Conservation (phyloP, 2,113 vertebrate species). For the Channa argus region DNA sequence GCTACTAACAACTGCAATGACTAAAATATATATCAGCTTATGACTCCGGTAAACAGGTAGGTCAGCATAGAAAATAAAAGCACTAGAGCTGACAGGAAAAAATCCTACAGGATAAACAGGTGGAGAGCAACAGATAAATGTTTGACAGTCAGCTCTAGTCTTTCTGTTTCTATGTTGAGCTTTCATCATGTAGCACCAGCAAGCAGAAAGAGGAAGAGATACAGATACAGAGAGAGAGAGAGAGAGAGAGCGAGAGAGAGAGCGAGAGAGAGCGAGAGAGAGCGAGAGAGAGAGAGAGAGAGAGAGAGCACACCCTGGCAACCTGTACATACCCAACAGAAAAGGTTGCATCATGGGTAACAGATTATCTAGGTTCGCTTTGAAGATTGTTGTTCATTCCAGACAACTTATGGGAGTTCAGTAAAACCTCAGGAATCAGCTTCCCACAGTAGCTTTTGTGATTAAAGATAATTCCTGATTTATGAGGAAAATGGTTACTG, state of each 20-base stretch:
- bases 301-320: slow-evolving; percentile 63
- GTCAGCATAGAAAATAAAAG: slow-evolving; percentile 33
- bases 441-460: slow-evolving; percentile 47
- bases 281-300: slow-evolving; percentile 22
- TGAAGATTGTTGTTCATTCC: slow-evolving; percentile 82
- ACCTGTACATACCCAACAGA: slow-evolving; percentile 77
- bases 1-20: slow-evolving; percentile 2
- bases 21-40: slow-evolving; percentile 45
- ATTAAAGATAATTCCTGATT: slow-evolving; percentile 60
- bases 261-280: neutral
- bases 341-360: slow-evolving; percentile 80
- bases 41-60: slow-evolving; percentile 45
- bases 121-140: slow-evolving; percentile 7
- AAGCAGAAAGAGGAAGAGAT: slow-evolving; percentile 48
- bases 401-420: slow-evolving; percentile 50
- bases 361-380: slow-evolving; percentile 86
- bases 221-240: no score
- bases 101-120: neutral
- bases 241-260: neutral
- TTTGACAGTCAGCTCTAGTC: slow-evolving; percentile 14
- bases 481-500: neutral
- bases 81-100: slow-evolving; percentile 24
- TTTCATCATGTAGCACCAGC: slow-evolving; percentile 83
- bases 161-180: slow-evolving; percentile 44
- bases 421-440: slow-evolving; percentile 42